Percentiles rank a stretch among this genome's conserved stretches.
These are phyloP conservation scores for Lampris megalopsis DNA, from an alignment of 2,113 vertebrate species.

Conservation along the genomic window DNA sequence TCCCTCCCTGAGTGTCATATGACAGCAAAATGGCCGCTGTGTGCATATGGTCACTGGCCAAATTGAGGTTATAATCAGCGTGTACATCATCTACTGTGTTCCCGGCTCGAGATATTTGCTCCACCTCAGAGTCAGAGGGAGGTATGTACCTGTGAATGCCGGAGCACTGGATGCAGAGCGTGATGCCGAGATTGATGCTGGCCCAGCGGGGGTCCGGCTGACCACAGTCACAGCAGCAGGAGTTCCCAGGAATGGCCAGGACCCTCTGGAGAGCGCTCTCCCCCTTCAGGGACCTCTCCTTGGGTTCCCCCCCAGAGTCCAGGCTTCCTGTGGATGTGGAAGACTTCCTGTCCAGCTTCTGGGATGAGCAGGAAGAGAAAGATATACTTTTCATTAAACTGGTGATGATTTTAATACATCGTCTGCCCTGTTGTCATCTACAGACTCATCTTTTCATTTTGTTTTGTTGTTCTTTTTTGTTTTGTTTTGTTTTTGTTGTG, in stretches of 20 bases:
- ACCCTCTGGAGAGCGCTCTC: constrained; percentile 93
- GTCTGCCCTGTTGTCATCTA: too few relatives aligned
- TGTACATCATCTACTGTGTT: too few relatives aligned
- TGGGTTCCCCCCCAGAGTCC: constrained; percentile 89
- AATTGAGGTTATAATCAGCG: too few relatives aligned
- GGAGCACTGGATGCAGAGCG: constrained; percentile 96
- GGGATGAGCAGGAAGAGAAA: constrained; percentile 30
- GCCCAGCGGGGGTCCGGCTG: constrained; percentile 95
- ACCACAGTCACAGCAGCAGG: constrained; percentile 93
- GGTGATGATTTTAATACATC: too few relatives aligned
- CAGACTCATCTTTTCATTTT: too few relatives aligned
- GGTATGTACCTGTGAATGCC: constrained; percentile 93
- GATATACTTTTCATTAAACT: neutral
- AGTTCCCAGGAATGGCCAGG: constrained; percentile 90
- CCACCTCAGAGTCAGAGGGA: too few relatives aligned
- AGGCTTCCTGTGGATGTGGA: constrained; percentile 91
- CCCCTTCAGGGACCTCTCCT: constrained; percentile 91
- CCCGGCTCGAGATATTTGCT: too few relatives aligned
- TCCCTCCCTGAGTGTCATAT: too few relatives aligned
- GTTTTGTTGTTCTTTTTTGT: too few relatives aligned
- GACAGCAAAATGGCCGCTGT: too few relatives aligned
- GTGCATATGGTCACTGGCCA: too few relatives aligned
- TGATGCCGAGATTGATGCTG: constrained; percentile 98
- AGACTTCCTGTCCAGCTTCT: constrained; percentile 93
- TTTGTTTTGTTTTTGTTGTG: too few relatives aligned